Conservation (phyloP, 1,140 invertebrate species). For the Drosophila virilis region DNA sequence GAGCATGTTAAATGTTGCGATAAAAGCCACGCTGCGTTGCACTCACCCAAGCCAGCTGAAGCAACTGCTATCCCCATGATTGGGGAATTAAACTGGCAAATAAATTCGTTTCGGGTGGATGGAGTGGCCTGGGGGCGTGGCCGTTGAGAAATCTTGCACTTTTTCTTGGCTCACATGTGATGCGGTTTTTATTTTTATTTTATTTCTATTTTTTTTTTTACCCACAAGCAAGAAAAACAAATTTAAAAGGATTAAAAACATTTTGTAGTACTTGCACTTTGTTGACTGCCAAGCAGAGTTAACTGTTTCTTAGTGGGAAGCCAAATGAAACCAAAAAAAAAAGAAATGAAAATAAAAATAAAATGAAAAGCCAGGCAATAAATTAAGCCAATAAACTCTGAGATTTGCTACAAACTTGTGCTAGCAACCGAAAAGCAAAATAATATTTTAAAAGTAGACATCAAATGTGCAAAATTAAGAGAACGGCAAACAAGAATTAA, state of each 20-base stretch:
- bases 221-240: conserved; percentile 50
- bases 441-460: background rate
- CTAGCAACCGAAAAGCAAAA: conserved; percentile 10
- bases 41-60: conserved; percentile 31
- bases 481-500: background rate
- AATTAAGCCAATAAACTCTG: conserved; percentile 61
- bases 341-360: background rate
- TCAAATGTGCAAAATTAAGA: conserved; percentile 1
- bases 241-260: conserved; percentile 78
- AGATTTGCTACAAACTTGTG: conserved; percentile 21
- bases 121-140: background rate
- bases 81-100: conserved; percentile 76
- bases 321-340: background rate
- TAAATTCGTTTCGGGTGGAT: conserved; percentile 49
- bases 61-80: conserved; percentile 60
- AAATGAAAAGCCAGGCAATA: conserved; percentile 29
- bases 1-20: conserved; percentile 84
- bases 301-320: conserved; percentile 25
- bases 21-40: conserved; percentile 81
- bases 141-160: conserved; percentile 30
- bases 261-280: conserved; percentile 54
- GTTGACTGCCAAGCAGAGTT: conserved; percentile 41
- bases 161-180: conserved; percentile 42
- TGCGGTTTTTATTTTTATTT: conserved; percentile 30
- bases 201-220: background rate